A percentile compares a stretch with the other conserved stretches of the same genome.
Evolutionary conservation across 2,888 invertebrate genomes (phyloP).

Genomic region (Phortica okadai): DNA sequence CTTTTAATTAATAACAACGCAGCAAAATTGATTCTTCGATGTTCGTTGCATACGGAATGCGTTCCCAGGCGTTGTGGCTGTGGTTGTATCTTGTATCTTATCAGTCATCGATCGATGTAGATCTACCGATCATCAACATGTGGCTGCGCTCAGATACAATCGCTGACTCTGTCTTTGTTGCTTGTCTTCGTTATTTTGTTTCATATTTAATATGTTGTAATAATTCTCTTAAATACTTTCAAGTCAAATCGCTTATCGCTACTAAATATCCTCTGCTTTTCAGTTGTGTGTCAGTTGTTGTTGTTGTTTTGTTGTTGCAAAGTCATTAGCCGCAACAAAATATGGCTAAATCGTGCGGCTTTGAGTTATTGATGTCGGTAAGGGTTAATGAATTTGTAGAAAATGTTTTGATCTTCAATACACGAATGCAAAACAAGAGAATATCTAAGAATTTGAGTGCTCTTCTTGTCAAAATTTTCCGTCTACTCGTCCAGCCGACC

Average conservation of each 20-base stretch:
- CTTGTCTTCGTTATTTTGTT: slow-evolving; percentile 14
- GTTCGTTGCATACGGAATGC: slow-evolving; percentile 32
- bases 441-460: too few relatives aligned
- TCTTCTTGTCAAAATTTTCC: too few relatives aligned
- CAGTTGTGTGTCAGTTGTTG: background rate
- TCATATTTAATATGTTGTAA: slow-evolving; percentile 62
- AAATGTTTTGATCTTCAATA: too few relatives aligned
- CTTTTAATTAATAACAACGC: slow-evolving; percentile 69
- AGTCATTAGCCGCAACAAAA: slow-evolving; percentile 58
- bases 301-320: slow-evolving; percentile 51
- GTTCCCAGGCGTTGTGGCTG: slow-evolving; percentile 44
- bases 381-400: too few relatives aligned
- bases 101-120: slow-evolving; percentile 24
- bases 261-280: slow-evolving; percentile 45
- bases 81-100: slow-evolving; percentile 11
- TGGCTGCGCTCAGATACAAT: slow-evolving; percentile 58
- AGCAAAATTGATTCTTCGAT: slow-evolving; percentile 63
- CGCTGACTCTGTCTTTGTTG: slow-evolving; percentile 30
- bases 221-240: slow-evolving; percentile 47
- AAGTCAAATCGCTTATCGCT: slow-evolving; percentile 51
- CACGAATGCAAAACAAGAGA: too few relatives aligned
- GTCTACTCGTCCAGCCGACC: too few relatives aligned
- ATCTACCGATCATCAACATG: slow-evolving; percentile 7
- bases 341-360: slow-evolving; percentile 34
- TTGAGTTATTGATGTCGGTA: background rate